phyloP scores from a whole-genome alignment of 2,113 vertebrate species.

The Paramormyrops kingsleyae region DNA sequence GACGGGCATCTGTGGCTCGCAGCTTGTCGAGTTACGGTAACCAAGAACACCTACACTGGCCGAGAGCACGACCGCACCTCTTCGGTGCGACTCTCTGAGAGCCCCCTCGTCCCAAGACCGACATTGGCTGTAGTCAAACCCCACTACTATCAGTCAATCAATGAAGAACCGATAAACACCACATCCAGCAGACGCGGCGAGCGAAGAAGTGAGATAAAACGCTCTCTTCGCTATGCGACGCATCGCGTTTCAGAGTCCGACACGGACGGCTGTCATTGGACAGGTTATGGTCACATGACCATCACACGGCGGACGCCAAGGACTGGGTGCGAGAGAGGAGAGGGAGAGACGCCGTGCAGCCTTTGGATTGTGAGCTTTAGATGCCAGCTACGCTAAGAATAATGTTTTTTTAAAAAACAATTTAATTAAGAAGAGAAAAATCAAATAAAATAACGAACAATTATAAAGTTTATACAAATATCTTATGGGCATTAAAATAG shows the following conservation, averaged over 20 bases:
- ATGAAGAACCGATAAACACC: too few species aligned
- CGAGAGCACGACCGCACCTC: neutral
- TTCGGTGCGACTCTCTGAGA: neutral
- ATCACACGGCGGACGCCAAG: neutral
- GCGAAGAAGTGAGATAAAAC: neutral
- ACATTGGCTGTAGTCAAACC: neutral
- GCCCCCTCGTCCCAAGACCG: neutral
- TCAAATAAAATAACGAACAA: neutral
- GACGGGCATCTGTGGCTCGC: neutral
- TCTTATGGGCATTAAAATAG: neutral
- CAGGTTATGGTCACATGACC: constrained; percentile 26
- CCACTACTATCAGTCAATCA: neutral
- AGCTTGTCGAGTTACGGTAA: neutral
- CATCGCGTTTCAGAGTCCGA: neutral
- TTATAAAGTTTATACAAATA: neutral
- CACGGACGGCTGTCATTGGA: constrained; percentile 26
- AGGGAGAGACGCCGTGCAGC: neutral
- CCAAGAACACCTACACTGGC: neutral
- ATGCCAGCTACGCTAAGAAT: neutral
- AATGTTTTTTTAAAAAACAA: too few species aligned
- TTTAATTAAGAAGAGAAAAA: neutral
- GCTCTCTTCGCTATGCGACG: neutral
- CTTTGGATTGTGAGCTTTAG: neutral
- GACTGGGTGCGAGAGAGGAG: neutral
- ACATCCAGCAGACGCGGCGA: neutral